Evolutionary conservation across 2,888 invertebrate genomes (phyloP).

Genomic region (Ormia ochracea): DNA sequence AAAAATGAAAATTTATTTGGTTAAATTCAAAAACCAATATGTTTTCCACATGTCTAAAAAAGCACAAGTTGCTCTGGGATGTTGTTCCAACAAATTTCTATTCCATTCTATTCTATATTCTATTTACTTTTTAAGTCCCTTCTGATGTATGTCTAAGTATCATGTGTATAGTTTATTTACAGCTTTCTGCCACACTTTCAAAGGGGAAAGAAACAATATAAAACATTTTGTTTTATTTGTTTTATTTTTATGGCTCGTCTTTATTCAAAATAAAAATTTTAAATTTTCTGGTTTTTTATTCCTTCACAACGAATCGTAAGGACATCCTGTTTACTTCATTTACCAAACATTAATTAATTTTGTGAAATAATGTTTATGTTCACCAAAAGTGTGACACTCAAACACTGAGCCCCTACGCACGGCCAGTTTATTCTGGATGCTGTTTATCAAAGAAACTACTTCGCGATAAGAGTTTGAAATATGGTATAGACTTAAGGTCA

Average conservation of each 20-base stretch:
- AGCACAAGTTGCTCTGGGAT: constrained; percentile 33
- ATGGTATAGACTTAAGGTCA: too few species aligned
- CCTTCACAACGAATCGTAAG: too few species aligned
- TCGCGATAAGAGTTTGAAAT: too few species aligned
- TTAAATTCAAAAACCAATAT: constrained; percentile 42
- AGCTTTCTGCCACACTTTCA: not conserved
- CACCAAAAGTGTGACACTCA: too few species aligned
- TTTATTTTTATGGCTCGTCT: constrained; percentile 13
- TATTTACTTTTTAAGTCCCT: not conserved
- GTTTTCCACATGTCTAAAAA: constrained; percentile 43
- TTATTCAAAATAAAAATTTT: too few species aligned
- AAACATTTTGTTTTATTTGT: not conserved
- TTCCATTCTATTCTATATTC: not conserved
- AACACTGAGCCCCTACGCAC: too few species aligned
- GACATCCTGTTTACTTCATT: too few species aligned
- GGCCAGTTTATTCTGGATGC: too few species aligned
- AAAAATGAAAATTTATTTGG: constrained; percentile 28
- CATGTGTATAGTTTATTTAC: not conserved
- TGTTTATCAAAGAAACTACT: too few species aligned
- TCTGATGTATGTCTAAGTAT: not conserved
- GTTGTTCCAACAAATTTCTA: constrained; percentile 18
- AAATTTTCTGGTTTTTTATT: too few species aligned
- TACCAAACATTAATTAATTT: too few species aligned
- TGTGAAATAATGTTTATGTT: too few species aligned
- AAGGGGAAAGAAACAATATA: not conserved